A percentile compares a stretch with the other conserved stretches of the same genome.
phyloP scores from a whole-genome alignment of 2,888 invertebrate genomes.

The Cephus runcator region DNA sequence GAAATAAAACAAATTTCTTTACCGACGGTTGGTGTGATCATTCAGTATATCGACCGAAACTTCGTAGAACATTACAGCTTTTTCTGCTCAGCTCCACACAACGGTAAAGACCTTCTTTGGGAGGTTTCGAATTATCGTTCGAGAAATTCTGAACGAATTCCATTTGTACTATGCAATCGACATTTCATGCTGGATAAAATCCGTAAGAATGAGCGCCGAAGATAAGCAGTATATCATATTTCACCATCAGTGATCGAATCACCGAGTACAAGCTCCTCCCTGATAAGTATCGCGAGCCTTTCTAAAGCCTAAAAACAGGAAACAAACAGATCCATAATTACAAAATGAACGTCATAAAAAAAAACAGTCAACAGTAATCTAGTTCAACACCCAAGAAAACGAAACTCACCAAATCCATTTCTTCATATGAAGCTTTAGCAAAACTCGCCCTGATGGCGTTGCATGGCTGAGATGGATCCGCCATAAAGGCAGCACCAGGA shows the following conservation, averaged over 20 bases:
- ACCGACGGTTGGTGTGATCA: neutral
- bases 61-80: neutral
- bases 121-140: neutral
- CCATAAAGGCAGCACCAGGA: slow-evolving; percentile 81
- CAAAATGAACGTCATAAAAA: neutral
- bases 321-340: neutral
- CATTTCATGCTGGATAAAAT: neutral
- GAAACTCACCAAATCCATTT: slow-evolving; percentile 70
- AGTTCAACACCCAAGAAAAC: neutral
- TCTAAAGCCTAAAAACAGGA: slow-evolving; percentile 66
- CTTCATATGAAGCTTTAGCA: slow-evolving; percentile 73
- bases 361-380: neutral
- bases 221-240: slow-evolving; percentile 29
- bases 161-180: neutral
- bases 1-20: neutral
- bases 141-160: neutral
- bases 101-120: neutral
- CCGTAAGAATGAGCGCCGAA: neutral
- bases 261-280: slow-evolving; percentile 68
- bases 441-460: slow-evolving; percentile 78
- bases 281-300: slow-evolving; percentile 71
- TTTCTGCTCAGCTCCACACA: neutral
- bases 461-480: slow-evolving; percentile 72
- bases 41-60: neutral
- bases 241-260: slow-evolving; percentile 41